These are phyloP conservation scores for Puffinus mauretanicus DNA, from an alignment of 2,113 vertebrate genomes.

Conservation along the genomic window DNA sequence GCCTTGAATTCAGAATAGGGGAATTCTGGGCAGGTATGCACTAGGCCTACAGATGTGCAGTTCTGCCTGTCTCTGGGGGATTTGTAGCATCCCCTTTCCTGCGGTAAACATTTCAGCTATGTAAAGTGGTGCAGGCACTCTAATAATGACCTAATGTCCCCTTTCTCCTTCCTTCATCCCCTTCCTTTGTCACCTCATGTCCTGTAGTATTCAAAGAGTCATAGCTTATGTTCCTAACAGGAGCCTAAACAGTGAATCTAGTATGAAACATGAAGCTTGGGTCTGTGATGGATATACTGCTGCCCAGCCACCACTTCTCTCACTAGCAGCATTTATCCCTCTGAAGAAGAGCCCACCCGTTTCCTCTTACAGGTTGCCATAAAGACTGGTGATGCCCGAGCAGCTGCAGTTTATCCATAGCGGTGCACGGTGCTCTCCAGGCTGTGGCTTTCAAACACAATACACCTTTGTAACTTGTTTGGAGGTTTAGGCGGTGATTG, in stretches of 20 bases:
- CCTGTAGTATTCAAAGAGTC: neutral
- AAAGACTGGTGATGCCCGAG: neutral
- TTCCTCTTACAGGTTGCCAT: neutral
- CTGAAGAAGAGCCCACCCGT: neutral
- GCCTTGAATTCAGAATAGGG: neutral
- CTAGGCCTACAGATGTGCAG: neutral
- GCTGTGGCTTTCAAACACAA: constrained; percentile 14
- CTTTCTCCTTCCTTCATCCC: neutral
- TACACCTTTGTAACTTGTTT: constrained; percentile 6
- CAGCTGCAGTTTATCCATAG: neutral
- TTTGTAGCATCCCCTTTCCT: neutral
- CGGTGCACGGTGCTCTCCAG: neutral
- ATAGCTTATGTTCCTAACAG: neutral
- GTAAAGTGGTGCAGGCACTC: neutral
- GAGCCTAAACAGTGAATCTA: neutral
- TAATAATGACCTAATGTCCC: neutral
- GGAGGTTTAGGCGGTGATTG: neutral
- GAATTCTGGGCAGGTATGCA: neutral
- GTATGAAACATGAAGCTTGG: neutral
- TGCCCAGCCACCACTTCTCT: neutral
- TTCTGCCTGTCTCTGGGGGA: neutral
- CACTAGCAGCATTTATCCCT: neutral
- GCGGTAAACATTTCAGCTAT: neutral
- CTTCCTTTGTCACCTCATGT: neutral
- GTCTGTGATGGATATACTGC: neutral